phyloP scores from a whole-genome alignment of 2,797 vertebrate genomes.

The Leontocebus nigricollis region DNA sequence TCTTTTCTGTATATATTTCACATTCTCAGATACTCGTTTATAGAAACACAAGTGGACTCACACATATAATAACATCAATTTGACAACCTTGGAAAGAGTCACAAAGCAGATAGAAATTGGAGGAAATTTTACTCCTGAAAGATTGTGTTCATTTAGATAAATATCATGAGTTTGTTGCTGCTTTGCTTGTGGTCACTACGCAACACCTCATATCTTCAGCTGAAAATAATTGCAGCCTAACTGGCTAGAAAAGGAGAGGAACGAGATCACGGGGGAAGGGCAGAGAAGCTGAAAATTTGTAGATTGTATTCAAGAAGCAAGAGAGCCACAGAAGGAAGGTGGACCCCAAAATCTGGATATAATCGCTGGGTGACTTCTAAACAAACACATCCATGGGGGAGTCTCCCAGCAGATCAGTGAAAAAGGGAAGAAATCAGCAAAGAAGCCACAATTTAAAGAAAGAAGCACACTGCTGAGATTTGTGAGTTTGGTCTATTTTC shows the following conservation, averaged over 20 bases:
- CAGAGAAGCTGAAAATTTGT: background rate
- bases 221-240: background rate
- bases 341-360: background rate
- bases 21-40: too few relatives aligned
- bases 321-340: background rate
- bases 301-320: background rate
- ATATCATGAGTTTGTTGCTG: background rate
- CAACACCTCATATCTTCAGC: fast-evolving
- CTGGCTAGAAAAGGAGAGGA: background rate
- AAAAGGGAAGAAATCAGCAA: background rate
- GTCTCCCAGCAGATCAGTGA: background rate
- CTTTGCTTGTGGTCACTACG: background rate
- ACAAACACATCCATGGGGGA: fast-evolving
- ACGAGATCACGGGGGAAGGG: fast-evolving
- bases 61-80: background rate
- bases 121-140: background rate
- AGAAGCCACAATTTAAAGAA: background rate
- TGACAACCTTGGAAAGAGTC: background rate
- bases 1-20: too few relatives aligned
- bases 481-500: background rate
- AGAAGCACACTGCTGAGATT: background rate
- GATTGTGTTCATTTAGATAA: background rate
- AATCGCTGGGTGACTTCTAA: background rate
- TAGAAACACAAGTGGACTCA: too few relatives aligned
- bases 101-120: background rate